Conservation (phyloP, 2,113 vertebrate genomes). For the Platichthys flesus region DNA sequence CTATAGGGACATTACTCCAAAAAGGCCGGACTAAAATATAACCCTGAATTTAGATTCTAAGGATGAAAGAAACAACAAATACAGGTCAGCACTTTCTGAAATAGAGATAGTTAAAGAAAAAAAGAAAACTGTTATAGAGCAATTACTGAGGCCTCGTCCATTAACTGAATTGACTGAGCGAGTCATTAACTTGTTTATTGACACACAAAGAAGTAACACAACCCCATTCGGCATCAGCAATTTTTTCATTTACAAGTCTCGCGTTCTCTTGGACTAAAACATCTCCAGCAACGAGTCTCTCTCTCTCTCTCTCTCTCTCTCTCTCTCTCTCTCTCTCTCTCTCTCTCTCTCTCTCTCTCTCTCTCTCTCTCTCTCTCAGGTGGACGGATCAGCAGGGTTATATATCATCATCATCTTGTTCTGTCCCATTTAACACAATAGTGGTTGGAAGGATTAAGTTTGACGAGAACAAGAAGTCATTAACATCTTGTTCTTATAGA, state of each 20-base stretch:
- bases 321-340: not conserved
- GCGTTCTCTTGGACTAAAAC: constrained; percentile 4
- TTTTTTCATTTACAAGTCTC: not conserved
- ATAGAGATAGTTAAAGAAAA: not conserved
- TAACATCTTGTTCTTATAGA: constrained; percentile 58
- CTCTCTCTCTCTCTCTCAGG: not conserved
- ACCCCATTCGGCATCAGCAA: not conserved
- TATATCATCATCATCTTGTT: not conserved
- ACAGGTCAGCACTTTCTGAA: not conserved
- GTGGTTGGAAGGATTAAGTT: constrained; percentile 44
- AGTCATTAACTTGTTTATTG: not conserved
- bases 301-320: not conserved
- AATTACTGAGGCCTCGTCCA: not conserved
- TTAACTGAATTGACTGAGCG: not conserved
- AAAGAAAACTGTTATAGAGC: not conserved
- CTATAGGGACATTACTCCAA: no score
- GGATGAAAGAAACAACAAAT: not conserved
- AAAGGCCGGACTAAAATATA: no score
- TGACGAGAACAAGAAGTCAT: constrained; percentile 54
- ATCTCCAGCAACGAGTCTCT: constrained; percentile 9
- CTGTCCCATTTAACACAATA: constrained; percentile 8
- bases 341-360: no score
- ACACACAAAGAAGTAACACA: not conserved
- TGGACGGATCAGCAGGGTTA: constrained; percentile 1
- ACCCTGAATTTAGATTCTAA: no score